phyloP scores from a whole-genome alignment of 2,113 vertebrate species.

The Poicephalus meyeri region DNA sequence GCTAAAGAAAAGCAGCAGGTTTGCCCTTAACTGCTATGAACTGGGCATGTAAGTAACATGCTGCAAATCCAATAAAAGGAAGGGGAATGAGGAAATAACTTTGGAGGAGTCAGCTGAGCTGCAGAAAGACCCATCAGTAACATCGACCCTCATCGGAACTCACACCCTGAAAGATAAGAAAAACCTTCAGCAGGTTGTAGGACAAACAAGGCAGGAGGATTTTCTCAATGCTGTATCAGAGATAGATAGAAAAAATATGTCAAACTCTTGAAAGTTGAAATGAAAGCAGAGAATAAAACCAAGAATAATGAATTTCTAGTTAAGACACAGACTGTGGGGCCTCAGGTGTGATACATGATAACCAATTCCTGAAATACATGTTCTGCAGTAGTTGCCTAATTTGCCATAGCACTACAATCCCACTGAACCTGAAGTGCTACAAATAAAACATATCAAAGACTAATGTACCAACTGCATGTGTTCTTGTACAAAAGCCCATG shows the following conservation, averaged over 20 bases:
- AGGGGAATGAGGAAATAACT: not conserved
- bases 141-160: not conserved
- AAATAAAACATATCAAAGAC: not conserved
- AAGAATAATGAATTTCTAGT: not conserved
- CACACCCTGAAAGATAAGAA: not conserved
- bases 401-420: not conserved
- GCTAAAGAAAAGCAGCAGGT: not conserved
- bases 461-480: not conserved
- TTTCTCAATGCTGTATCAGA: not conserved
- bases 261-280: not conserved
- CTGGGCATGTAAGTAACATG: not conserved
- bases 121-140: not conserved
- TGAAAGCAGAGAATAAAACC: not conserved
- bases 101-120: not conserved
- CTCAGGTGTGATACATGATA: not conserved
- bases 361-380: not conserved
- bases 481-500: not conserved
- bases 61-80: not conserved
- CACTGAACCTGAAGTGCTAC: not conserved
- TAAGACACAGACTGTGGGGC: not conserved
- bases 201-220: not conserved
- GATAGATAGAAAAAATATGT: not conserved
- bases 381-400: not conserved
- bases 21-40: not conserved
- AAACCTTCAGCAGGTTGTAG: not conserved